Evolutionary conservation across 2,888 invertebrate species (phyloP).

Genomic region (Pecten maximus): DNA sequence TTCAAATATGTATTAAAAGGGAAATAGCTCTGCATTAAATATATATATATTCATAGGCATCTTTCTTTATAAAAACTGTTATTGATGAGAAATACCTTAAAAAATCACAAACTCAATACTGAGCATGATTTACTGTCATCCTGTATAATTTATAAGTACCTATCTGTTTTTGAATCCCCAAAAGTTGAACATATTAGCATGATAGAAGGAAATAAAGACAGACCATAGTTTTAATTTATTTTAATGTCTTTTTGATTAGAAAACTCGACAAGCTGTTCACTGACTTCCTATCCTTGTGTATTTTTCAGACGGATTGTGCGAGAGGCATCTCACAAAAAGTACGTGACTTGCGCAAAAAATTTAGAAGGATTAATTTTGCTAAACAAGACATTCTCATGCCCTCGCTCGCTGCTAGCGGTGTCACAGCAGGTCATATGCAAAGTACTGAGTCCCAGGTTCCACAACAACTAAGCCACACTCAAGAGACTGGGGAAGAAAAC

Average conservation of each 20-base stretch:
- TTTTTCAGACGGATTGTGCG: slow-evolving; percentile 31
- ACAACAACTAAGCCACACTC: neutral
- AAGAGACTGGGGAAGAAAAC: neutral
- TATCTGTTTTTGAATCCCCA: neutral
- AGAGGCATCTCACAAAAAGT: slow-evolving; percentile 33
- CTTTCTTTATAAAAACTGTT: too few relatives aligned
- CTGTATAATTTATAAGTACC: neutral
- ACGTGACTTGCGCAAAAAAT: slow-evolving; percentile 13
- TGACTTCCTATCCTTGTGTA: slow-evolving; percentile 5
- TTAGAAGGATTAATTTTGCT: slow-evolving; percentile 26
- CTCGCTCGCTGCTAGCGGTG: neutral
- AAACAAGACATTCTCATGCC: neutral
- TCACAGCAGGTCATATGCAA: neutral
- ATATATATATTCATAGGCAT: too few relatives aligned
- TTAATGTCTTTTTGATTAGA: neutral
- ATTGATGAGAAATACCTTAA: too few relatives aligned
- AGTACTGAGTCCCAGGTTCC: neutral
- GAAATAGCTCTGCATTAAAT: too few relatives aligned
- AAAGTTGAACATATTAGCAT: neutral
- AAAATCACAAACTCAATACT: too few relatives aligned
- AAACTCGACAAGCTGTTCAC: neutral
- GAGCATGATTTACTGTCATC: neutral
- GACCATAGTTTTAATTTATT: neutral
- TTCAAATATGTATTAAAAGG: too few relatives aligned
- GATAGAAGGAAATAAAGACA: neutral